Percentiles rank a stretch among this genome's conserved stretches.
phyloP scores from a whole-genome alignment of 2,797 vertebrate species.

The Sorex maritimensis region DNA sequence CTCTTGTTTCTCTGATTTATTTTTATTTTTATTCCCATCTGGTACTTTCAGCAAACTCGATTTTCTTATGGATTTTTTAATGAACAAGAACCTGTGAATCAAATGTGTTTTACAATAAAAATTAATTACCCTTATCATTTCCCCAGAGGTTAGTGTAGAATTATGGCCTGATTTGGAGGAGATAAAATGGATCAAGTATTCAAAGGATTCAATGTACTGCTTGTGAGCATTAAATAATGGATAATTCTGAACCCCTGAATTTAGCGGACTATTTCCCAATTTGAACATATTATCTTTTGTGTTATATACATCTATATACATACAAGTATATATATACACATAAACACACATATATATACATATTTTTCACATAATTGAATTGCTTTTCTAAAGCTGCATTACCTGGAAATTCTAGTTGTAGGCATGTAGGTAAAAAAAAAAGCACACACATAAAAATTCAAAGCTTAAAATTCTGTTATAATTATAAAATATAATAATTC shows the following conservation, averaged over 20 bases:
- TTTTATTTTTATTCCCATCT: slow-evolving; percentile 46
- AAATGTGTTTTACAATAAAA: slow-evolving; percentile 62
- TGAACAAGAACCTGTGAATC: slow-evolving; percentile 41
- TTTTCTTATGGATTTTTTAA: slow-evolving; percentile 22
- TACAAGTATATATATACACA: too few species aligned
- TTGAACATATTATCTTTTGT: neutral
- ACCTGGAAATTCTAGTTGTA: slow-evolving; percentile 20
- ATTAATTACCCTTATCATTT: slow-evolving; percentile 61
- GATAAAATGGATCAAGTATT: neutral
- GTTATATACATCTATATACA: neutral
- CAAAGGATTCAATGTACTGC: neutral
- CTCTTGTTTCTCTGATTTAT: slow-evolving; percentile 55
- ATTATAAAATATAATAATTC: too few species aligned
- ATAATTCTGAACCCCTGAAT: neutral
- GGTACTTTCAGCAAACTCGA: neutral
- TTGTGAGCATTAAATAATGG: neutral
- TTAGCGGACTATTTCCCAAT: accelerated
- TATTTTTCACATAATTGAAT: neutral
- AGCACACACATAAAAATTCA: too few species aligned
- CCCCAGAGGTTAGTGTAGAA: slow-evolving; percentile 13
- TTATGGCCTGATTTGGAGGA: slow-evolving; percentile 11
- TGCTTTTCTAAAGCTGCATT: slow-evolving; percentile 3
- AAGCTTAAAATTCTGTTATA: slow-evolving; percentile 31
- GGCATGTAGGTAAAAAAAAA: too few species aligned
- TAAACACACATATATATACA: too few species aligned